Conservation (phyloP, 2,888 invertebrate species). For the Cosmopolites sordidus region DNA sequence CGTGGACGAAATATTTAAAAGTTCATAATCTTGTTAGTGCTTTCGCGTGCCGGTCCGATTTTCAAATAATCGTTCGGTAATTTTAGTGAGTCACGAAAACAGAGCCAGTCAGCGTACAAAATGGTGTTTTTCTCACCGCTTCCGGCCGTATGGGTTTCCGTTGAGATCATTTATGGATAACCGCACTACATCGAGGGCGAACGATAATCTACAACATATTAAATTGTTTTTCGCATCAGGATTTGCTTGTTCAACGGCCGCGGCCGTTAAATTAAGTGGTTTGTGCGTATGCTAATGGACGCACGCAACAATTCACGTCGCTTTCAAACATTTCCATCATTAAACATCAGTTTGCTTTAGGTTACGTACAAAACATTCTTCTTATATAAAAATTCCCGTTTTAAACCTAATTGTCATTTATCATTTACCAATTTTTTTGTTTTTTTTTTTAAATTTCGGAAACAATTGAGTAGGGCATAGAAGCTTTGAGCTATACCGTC, state of each 20-base stretch:
- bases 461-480: too few relatives aligned
- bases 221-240: background rate
- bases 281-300: background rate
- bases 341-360: too few relatives aligned
- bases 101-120: conserved; percentile 51
- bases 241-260: background rate
- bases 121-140: conserved; percentile 52
- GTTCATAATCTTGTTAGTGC: conserved; percentile 27
- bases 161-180: conserved; percentile 50
- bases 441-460: too few relatives aligned
- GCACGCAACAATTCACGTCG: background rate
- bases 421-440: too few relatives aligned
- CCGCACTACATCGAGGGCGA: conserved; percentile 33
- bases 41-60: conserved; percentile 39
- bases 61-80: conserved; percentile 44
- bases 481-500: too few relatives aligned
- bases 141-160: conserved; percentile 47
- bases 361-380: too few relatives aligned
- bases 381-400: too few relatives aligned
- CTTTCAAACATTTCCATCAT: too few relatives aligned
- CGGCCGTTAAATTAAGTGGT: conserved; percentile 10
- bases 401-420: too few relatives aligned
- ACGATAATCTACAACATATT: conserved; percentile 1
- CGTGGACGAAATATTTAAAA: too few relatives aligned
- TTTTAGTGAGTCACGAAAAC: conserved; percentile 46